phyloP scores from a whole-genome alignment of 2,113 vertebrate species.

The Hippolais icterina region DNA sequence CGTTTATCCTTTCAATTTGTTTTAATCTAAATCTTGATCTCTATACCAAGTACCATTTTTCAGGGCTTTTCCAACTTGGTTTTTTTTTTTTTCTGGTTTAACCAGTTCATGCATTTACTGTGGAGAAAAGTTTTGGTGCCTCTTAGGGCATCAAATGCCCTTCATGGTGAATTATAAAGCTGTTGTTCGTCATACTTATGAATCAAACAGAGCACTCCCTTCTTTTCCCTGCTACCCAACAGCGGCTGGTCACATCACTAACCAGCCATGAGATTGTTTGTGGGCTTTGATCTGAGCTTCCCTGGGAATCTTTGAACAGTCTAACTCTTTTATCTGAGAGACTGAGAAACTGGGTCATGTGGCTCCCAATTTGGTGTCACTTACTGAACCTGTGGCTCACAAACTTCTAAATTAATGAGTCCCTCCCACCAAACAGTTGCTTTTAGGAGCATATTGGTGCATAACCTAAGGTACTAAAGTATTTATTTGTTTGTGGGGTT shows the following conservation, averaged over 20 bases:
- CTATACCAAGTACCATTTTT: not conserved
- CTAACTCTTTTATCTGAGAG: not conserved
- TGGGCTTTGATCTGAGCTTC: not conserved
- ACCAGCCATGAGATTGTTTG: not conserved
- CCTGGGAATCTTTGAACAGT: not conserved
- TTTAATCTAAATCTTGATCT: not conserved
- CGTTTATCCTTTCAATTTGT: not conserved
- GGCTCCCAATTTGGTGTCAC: not conserved
- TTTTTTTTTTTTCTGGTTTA: not conserved
- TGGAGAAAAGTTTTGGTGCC: not conserved
- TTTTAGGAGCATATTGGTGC: not conserved
- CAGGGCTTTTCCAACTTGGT: not conserved
- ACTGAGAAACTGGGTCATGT: not conserved
- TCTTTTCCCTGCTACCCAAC: not conserved
- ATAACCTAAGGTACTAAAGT: not conserved
- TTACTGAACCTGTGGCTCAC: not conserved
- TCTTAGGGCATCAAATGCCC: not conserved
- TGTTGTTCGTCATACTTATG: not conserved
- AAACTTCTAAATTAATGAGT: not conserved
- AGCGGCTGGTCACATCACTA: not conserved
- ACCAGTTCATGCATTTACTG: not conserved
- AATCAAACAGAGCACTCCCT: not conserved
- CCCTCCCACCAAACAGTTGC: not conserved
- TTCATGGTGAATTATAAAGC: not conserved
- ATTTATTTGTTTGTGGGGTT: not conserved